Conservation (phyloP, 1,140 invertebrate species). For the Muscidifurax raptorellus region DNA sequence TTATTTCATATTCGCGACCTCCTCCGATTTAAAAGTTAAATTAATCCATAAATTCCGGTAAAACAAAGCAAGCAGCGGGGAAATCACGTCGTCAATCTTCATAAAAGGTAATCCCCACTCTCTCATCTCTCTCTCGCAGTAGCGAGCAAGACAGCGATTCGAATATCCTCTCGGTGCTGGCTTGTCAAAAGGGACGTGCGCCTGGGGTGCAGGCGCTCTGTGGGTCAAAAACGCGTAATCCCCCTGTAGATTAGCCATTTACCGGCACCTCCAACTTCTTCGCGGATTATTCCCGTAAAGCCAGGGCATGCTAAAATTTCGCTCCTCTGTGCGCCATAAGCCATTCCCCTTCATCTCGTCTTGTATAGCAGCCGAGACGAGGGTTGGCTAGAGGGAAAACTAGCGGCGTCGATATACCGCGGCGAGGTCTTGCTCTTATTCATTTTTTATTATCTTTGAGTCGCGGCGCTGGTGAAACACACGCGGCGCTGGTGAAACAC, state of each 20-base stretch:
- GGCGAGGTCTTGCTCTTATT: neutral
- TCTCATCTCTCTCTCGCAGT: too few relatives aligned
- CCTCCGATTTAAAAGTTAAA: neutral
- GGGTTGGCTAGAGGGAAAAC: neutral
- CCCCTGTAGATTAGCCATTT: constrained; percentile 58
- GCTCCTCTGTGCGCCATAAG: neutral
- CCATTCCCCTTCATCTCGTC: constrained; percentile 16
- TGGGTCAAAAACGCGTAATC: constrained; percentile 56
- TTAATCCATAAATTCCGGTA: neutral
- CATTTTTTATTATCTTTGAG: neutral
- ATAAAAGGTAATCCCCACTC: constrained; percentile 7
- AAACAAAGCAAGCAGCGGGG: neutral
- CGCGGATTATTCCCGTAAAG: constrained; percentile 50
- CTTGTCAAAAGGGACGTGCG: neutral
- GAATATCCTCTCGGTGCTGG: neutral
- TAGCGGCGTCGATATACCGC: neutral
- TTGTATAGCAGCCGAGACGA: neutral
- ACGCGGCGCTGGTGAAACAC: neutral
- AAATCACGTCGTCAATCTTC: neutral
- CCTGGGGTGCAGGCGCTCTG: neutral
- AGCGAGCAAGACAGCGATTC: constrained; percentile 1
- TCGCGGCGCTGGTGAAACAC: neutral
- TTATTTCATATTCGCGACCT: neutral
- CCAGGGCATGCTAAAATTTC: neutral
- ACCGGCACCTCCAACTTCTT: constrained; percentile 54